phyloP scores from a whole-genome alignment of 92 coral and sea anemone genomes.

The Parazoanthus swiftii region DNA sequence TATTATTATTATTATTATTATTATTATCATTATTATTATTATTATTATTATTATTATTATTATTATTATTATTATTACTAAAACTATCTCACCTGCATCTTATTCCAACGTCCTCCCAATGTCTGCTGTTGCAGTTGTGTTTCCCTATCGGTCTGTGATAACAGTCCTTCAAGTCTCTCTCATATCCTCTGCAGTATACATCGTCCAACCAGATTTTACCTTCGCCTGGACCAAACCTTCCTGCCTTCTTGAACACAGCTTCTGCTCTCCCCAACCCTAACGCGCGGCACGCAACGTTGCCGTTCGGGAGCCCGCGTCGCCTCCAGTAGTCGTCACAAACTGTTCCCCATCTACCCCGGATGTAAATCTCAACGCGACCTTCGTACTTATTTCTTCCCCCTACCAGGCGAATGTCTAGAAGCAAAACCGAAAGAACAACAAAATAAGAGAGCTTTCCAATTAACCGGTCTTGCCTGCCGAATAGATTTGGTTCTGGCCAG shows the following conservation, averaged over 20 bases:
- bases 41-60: no score
- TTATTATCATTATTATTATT: no score
- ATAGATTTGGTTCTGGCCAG: no score
- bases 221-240: not conserved
- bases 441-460: not conserved
- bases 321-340: slow-evolving; percentile 22
- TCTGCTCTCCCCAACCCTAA: slow-evolving; percentile 25
- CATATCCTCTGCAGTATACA: slow-evolving; percentile 10
- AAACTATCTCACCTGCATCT: not conserved
- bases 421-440: not conserved
- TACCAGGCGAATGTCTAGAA: slow-evolving; percentile 3
- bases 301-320: not conserved
- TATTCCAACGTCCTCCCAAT: not conserved
- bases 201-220: slow-evolving; percentile 18
- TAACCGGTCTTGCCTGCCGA: no score
- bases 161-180: not conserved
- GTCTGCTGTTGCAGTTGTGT: not conserved
- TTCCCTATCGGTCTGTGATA: not conserved
- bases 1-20: no score
- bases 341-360: slow-evolving; percentile 13
- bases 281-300: slow-evolving; percentile 24
- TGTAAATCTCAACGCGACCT: slow-evolving; percentile 28
- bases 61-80: no score
- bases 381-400: slow-evolving; percentile 1
- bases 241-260: not conserved